Base-by-base conservation (phyloP, 2,113 vertebrate species). In the Cricetomys ansorgei region DNA sequence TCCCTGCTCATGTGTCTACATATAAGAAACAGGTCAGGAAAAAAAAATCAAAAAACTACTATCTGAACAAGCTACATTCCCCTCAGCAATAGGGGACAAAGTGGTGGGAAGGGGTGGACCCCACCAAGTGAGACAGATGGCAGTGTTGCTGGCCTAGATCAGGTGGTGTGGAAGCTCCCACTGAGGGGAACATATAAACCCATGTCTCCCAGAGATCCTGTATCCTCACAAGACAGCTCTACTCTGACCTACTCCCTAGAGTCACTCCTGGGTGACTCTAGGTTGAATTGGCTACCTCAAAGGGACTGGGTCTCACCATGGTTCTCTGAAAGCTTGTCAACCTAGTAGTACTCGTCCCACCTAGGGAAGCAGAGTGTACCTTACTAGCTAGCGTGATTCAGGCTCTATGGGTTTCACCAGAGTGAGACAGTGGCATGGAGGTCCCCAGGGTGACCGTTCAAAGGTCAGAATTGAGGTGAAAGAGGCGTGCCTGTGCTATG, bases 71-170 rank as follows among this genome's bases (percentile, higher is more conserved):
- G 34, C 37, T 37, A 55, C 55, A 29, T 5, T 3, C 53, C 23
- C 16, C 25, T 72, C 64, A 31, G 57, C 4, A 59, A 34, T 0
- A 4, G 15, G 11, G 21, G 48, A 65, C 73, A 59, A 37, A 8
- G 3, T 27, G 9, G 17, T 3, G 9, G 62, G 13, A 34, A 53
- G 64, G 37, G 1, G 29, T 0, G 23, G 59, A 12, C 17, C 3
- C n/a, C 43, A 85, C 12, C 34, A 75, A 3, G 9, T 27, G 21
- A 67, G 40, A 48, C 45, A 3, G 6, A 69, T 11, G 3, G 21
- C 57, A 57, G 64, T 23, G 45, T 13, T 45, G 45, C 64, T 53
- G 25, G 40, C 34, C 5, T 64, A 29, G 29, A 8, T 37, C 80
- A 43, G 45, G 55, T 43, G 72, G 37, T 7, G 31, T n/a, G 55